Conservation (phyloP, 2,797 vertebrate genomes). For the Ataeniobius toweri region DNA sequence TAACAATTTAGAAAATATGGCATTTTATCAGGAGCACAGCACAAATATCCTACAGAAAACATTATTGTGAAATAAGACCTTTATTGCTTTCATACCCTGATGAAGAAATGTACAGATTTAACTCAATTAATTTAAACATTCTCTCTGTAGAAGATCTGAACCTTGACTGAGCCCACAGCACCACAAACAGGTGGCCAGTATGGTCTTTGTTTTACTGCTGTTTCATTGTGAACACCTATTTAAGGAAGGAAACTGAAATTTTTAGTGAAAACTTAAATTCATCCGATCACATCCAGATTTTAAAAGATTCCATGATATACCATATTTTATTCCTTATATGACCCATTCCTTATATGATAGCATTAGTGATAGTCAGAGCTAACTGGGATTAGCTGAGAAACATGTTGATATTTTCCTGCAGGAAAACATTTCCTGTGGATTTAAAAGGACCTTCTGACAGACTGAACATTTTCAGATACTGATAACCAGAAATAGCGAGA, state of each 20-base stretch:
- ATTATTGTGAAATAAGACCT: no score
- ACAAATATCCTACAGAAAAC: not conserved
- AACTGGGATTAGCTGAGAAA: not conserved
- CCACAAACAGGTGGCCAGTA: not conserved
- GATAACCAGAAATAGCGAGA: not conserved
- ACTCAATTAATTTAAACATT: not conserved
- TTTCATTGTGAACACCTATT: not conserved
- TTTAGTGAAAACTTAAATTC: not conserved
- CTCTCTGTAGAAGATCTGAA: not conserved
- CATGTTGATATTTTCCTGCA: not conserved
- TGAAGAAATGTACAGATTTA: not conserved
- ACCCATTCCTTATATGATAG: not conserved
- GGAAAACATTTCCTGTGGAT: constrained; percentile 3
- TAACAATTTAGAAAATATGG: not conserved
- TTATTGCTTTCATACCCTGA: not conserved
- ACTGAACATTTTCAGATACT: not conserved
- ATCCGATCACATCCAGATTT: no score
- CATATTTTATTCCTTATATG: not conserved
- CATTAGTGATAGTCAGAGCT: not conserved
- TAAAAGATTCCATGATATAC: not conserved
- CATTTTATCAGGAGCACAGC: not conserved
- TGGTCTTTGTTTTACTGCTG: not conserved
- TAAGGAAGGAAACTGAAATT: not conserved
- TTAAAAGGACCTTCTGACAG: not conserved
- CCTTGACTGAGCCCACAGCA: not conserved